These are phyloP conservation scores for Hydrochoerus hydrochaeris DNA, from an alignment of 2,113 vertebrate species.

Conservation along the genomic window DNA sequence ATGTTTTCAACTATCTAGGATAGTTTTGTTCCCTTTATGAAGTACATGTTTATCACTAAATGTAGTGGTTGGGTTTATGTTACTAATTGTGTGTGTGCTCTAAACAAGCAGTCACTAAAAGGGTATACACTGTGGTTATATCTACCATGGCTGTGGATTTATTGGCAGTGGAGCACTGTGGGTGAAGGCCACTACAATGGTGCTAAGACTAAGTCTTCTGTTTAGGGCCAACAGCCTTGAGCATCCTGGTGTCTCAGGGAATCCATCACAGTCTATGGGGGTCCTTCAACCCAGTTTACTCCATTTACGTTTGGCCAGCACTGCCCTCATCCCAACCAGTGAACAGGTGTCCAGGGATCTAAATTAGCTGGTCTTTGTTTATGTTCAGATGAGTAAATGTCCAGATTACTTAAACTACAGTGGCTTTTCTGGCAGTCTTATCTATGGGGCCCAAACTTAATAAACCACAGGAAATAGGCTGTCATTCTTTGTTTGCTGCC, in stretches of 20 bases:
- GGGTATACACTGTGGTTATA: conserved; percentile 51
- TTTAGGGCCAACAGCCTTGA: conserved; percentile 71
- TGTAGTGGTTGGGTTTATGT: conserved; percentile 80
- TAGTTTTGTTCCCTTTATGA: conserved; percentile 78
- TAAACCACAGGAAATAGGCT: conserved; percentile 72
- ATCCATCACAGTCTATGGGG: conserved; percentile 57
- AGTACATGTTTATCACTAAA: conserved; percentile 80
- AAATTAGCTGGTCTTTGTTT: conserved; percentile 68
- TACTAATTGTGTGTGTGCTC: conserved; percentile 80
- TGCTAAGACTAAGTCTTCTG: conserved; percentile 75
- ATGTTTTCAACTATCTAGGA: conserved; percentile 74
- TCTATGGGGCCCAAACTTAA: conserved; percentile 62
- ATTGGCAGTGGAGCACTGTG: conserved; percentile 28
- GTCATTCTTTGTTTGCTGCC: conserved; percentile 52
- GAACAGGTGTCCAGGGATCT: conserved; percentile 29
- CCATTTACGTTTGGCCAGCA: conserved; percentile 67
- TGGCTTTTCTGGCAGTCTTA: conserved; percentile 66
- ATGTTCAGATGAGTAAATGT: conserved; percentile 71
- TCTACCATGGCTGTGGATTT: background rate
- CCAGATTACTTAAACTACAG: conserved; percentile 69
- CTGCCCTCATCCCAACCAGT: conserved; percentile 17
- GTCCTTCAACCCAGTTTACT: conserved; percentile 58
- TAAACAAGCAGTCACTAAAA: conserved; percentile 61
- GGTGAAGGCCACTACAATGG: conserved; percentile 60
- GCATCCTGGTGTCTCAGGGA: conserved; percentile 78